A percentile compares a stretch with the other conserved stretches of the same genome.
phyloP scores from a whole-genome alignment of 1,140 invertebrate genomes.

The Polypedilum vanderplanki region DNA sequence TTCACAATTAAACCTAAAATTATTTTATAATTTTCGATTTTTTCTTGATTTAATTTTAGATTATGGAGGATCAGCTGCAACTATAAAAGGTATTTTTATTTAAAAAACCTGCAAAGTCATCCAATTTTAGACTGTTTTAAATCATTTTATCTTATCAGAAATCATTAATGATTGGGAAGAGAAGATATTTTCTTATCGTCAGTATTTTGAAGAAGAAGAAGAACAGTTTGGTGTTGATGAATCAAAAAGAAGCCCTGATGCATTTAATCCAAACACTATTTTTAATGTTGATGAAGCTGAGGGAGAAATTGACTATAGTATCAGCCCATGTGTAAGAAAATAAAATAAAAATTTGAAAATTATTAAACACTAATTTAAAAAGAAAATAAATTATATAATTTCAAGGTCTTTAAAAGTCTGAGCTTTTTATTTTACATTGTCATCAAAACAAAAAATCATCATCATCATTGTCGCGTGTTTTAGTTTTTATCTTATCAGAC shows the following conservation, averaged over 20 bases:
- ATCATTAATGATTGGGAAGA: constrained; percentile 47
- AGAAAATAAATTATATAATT: no score
- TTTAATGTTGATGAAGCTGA: constrained; percentile 52
- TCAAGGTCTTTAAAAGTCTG: no score
- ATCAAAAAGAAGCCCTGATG: constrained; percentile 46
- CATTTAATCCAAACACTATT: constrained; percentile 45
- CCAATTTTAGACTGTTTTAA: neutral
- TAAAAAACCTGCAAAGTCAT: neutral
- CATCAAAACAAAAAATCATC: no score
- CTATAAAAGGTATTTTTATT: constrained; percentile 42
- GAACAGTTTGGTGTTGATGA: constrained; percentile 51
- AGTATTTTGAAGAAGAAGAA: constrained; percentile 52
- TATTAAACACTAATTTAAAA: no score
- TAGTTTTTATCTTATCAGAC: no score
- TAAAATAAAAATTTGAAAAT: no score
- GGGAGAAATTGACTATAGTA: no score
- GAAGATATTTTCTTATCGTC: constrained; percentile 47
- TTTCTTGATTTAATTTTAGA: constrained; percentile 43
- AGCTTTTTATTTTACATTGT: no score
- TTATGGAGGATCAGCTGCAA: constrained; percentile 49
- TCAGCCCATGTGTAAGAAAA: no score
- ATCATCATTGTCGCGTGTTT: no score
- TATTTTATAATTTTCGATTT: no score
- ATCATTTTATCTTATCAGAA: neutral
- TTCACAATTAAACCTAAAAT: no score